Evolutionary conservation across 2,113 vertebrate species (phyloP).

Genomic region (Lagenorhynchus albirostris): DNA sequence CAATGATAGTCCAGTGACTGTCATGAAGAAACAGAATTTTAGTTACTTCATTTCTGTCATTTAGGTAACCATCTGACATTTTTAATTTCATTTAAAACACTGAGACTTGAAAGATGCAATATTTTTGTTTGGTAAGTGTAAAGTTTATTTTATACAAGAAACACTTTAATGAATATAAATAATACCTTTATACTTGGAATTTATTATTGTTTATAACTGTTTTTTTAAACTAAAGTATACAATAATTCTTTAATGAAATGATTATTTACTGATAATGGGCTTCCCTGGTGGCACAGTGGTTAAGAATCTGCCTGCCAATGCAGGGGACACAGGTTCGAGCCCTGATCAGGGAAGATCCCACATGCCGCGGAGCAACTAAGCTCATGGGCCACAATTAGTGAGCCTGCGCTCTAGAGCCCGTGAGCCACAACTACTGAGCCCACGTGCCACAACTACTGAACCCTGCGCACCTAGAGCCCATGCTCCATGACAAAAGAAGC

Average conservation of each 20-base stretch:
- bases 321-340: too few relatives aligned
- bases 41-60: not conserved
- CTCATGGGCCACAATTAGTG: too few relatives aligned
- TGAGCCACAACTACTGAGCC: too few relatives aligned
- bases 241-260: not conserved
- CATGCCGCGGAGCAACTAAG: too few relatives aligned
- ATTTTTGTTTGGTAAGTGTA: not conserved
- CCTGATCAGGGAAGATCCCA: too few relatives aligned
- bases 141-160: not conserved
- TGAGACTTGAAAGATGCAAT: not conserved
- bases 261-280: not conserved
- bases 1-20: not conserved
- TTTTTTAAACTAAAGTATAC: not conserved
- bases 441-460: too few relatives aligned
- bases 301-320: too few relatives aligned
- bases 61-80: not conserved
- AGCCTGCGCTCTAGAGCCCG: too few relatives aligned
- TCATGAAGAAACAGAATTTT: not conserved
- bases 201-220: not conserved
- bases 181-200: not conserved
- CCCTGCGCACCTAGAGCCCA: too few relatives aligned
- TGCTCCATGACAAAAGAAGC: too few relatives aligned
- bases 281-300: too few relatives aligned
- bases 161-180: not conserved
- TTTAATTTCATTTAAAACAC: not conserved